These are phyloP conservation scores for Diuraphis noxia DNA, from an alignment of 1,140 invertebrate species.

Conservation along the genomic window DNA sequence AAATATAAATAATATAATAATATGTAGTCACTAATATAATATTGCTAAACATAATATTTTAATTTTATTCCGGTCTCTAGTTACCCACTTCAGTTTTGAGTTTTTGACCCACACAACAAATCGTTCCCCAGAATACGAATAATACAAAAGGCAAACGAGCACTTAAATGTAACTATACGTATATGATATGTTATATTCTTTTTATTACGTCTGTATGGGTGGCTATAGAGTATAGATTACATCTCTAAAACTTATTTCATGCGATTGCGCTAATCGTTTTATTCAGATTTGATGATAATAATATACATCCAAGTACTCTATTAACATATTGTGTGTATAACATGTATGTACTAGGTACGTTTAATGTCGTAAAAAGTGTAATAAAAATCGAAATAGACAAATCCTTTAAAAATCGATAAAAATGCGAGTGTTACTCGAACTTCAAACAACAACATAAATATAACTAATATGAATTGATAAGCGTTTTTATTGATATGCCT, in stretches of 20 bases:
- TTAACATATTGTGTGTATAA: neutral
- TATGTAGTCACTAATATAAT: neutral
- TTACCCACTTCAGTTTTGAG: neutral
- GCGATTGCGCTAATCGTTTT: neutral
- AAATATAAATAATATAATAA: neutral
- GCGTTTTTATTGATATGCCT: neutral
- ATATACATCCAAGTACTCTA: neutral
- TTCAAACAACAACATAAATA: neutral
- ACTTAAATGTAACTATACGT: neutral
- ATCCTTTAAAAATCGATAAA: conserved; percentile 31
- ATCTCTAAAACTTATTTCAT: neutral
- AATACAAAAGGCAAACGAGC: neutral
- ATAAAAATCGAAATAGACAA: conserved; percentile 29
- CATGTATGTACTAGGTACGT: too few relatives aligned
- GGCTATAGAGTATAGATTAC: neutral
- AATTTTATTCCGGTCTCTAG: neutral
- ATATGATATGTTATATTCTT: neutral
- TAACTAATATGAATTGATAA: neutral
- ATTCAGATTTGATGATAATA: neutral
- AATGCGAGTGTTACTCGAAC: neutral
- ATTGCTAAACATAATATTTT: neutral
- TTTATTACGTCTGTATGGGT: neutral
- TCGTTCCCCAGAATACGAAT: neutral
- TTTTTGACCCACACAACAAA: neutral
- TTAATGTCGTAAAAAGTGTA: neutral